These are phyloP conservation scores for Vimba vimba DNA, from an alignment of 2,113 vertebrate species.

Conservation along the genomic window DNA sequence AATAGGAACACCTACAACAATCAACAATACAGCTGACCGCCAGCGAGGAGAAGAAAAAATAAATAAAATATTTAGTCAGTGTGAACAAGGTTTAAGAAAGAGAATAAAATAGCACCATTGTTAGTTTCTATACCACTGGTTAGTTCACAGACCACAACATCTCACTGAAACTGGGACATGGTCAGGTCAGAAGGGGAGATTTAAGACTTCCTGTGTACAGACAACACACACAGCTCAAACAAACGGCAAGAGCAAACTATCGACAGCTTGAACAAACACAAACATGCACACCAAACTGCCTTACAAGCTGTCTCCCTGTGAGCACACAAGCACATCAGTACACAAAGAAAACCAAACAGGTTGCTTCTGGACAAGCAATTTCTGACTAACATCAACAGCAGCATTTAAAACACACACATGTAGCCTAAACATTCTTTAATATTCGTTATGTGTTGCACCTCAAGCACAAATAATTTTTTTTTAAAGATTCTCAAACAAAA, in stretches of 20 bases:
- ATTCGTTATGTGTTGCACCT: background rate
- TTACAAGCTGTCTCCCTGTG: conserved; percentile 30
- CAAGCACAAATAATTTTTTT: background rate
- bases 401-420: background rate
- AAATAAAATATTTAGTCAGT: background rate
- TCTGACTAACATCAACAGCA: background rate
- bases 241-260: conserved; percentile 51
- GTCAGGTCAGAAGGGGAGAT: conserved; percentile 38
- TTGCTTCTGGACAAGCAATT: conserved; percentile 8
- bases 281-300: conserved; percentile 29
- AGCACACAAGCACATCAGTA: conserved; percentile 28
- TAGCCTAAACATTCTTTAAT: background rate
- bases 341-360: conserved; percentile 16
- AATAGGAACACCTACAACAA: background rate
- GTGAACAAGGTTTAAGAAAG: background rate
- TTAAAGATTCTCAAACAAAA: background rate
- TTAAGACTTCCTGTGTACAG: conserved; percentile 49
- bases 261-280: conserved; percentile 52
- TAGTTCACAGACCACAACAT: conserved; percentile 34
- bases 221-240: conserved; percentile 39
- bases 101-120: background rate
- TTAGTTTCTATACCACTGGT: conserved; percentile 2
- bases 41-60: background rate
- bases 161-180: conserved; percentile 10
- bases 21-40: background rate